These are phyloP conservation scores for Lepisosteus osseus DNA, from an alignment of 2,113 vertebrate genomes.

Conservation along the genomic window DNA sequence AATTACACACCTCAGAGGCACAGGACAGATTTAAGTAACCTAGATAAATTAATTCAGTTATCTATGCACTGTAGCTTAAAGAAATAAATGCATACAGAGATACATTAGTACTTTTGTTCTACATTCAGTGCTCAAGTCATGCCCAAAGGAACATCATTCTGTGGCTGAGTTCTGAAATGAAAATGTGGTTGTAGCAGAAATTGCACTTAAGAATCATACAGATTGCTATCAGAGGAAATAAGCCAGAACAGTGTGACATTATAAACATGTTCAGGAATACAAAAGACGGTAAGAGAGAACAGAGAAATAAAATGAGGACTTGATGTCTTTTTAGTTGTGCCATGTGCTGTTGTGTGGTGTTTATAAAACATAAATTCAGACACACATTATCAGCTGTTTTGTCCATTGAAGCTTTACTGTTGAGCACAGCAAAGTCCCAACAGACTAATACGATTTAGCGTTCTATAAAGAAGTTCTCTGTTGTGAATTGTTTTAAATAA, in stretches of 20 bases:
- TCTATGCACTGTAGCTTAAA: not conserved
- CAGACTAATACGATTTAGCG: too few species aligned
- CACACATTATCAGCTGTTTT: not conserved
- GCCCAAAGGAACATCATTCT: not conserved
- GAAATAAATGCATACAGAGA: too few species aligned
- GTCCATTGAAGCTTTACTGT: too few species aligned
- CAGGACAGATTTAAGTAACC: not conserved
- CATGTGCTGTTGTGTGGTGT: not conserved
- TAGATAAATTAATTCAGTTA: constrained; percentile 29
- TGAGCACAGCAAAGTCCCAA: too few species aligned
- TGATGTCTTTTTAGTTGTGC: not conserved
- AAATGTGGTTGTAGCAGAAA: not conserved
- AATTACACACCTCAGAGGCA: not conserved
- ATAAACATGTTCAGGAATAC: too few species aligned
- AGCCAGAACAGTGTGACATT: not conserved
- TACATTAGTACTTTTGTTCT: constrained; percentile 13
- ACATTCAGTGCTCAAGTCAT: constrained; percentile 16
- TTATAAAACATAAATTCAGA: constrained; percentile 3
- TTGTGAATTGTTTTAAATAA: too few species aligned
- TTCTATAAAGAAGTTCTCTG: too few species aligned
- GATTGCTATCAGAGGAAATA: not conserved
- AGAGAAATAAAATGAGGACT: not conserved
- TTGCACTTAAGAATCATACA: not conserved
- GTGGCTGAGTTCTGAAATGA: not conserved
- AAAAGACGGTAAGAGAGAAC: too few species aligned